phyloP scores from a whole-genome alignment of 2,113 vertebrate species.

The Penelope pileata region DNA sequence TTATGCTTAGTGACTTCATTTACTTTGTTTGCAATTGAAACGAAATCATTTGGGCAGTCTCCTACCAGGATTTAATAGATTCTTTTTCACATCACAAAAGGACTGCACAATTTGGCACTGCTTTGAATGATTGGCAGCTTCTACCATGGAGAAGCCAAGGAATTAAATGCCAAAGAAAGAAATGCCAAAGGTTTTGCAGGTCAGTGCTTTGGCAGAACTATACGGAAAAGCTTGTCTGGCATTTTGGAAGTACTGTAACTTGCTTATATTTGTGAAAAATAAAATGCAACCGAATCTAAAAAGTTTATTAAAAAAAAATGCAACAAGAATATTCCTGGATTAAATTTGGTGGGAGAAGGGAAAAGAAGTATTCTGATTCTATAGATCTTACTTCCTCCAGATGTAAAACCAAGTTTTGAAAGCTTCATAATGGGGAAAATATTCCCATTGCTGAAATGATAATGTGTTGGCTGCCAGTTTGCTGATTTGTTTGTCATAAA shows the following conservation, averaged over 20 bases:
- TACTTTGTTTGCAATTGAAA: conserved; percentile 52
- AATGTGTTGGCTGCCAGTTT: not conserved
- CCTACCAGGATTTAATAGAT: conserved; percentile 49
- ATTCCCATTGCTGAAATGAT: not conserved
- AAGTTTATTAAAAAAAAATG: not conserved
- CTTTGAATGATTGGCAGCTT: conserved; percentile 69
- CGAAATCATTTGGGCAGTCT: conserved; percentile 29
- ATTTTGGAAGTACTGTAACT: conserved; percentile 2
- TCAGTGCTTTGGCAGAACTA: conserved; percentile 59
- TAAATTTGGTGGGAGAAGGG: not conserved
- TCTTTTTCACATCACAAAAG: conserved; percentile 61
- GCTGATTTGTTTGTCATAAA: not conserved
- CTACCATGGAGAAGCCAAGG: conserved; percentile 53
- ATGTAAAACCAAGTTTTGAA: not conserved
- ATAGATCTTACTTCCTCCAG: not conserved
- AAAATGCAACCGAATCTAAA: conserved; percentile 9
- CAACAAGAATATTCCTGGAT: not conserved
- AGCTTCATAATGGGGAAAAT: not conserved
- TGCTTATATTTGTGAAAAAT: conserved; percentile 8
- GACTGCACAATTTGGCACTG: conserved; percentile 46
- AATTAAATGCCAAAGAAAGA: conserved; percentile 61
- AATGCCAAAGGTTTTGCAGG: conserved; percentile 59
- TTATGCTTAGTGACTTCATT: conserved; percentile 5
- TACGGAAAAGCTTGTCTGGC: conserved; percentile 20
- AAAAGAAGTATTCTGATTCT: not conserved